Conservation (phyloP, 2,888 invertebrate species). For the Aspidiotus destructor region DNA sequence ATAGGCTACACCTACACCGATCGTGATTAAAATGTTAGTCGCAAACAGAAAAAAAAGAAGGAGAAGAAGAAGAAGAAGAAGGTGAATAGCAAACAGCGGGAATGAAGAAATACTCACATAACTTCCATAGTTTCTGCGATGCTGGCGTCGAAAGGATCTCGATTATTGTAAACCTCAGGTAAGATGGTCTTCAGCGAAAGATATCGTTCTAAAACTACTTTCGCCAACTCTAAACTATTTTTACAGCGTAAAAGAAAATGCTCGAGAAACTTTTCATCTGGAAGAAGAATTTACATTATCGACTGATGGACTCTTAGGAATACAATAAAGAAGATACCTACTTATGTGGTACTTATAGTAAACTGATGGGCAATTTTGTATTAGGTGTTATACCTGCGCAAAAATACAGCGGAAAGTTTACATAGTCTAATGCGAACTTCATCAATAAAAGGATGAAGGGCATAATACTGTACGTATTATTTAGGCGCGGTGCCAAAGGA, state of each 20-base stretch:
- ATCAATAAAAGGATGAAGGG: too few relatives aligned
- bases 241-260: conserved; percentile 77
- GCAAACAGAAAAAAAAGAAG: not conserved
- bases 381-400: too few relatives aligned
- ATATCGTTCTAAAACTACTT: conserved; percentile 77
- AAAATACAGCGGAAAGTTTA: too few relatives aligned
- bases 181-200: conserved; percentile 74
- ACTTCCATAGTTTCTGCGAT: conserved; percentile 57
- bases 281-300: not conserved
- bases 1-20: too few relatives aligned
- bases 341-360: too few relatives aligned
- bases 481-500: too few relatives aligned
- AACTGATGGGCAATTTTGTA: too few relatives aligned
- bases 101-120: conserved; percentile 50
- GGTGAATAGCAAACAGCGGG: not conserved
- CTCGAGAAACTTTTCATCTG: conserved; percentile 67
- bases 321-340: too few relatives aligned
- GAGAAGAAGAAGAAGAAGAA: not conserved
- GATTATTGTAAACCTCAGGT: conserved; percentile 70
- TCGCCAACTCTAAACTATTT: conserved; percentile 75
- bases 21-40: too few relatives aligned
- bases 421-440: too few relatives aligned
- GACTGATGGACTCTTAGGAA: too few relatives aligned
- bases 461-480: too few relatives aligned
- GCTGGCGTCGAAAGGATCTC: conserved; percentile 63